A percentile compares a stretch with the other conserved stretches of the same genome.
Conservation (phyloP, 2,888 invertebrate genomes). For the Amphipoea oculea region DNA sequence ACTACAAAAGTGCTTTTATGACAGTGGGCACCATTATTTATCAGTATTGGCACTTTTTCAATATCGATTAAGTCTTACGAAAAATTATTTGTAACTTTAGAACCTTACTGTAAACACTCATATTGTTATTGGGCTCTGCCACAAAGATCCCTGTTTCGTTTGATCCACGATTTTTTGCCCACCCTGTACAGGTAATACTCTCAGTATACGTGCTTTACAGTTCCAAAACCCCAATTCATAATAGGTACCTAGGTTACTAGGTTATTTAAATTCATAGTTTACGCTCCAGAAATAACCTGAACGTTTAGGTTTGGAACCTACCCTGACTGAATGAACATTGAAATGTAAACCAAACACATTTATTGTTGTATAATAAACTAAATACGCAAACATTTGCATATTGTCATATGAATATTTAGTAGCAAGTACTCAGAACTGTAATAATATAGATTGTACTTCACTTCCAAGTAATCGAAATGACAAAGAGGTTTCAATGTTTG, state of each 20-base stretch:
- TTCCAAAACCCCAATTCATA: background rate
- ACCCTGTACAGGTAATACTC: too few relatives aligned
- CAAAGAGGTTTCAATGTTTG: slow-evolving; percentile 1
- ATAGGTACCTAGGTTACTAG: too few relatives aligned
- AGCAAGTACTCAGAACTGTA: slow-evolving; percentile 1
- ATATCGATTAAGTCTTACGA: too few relatives aligned
- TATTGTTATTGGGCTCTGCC: too few relatives aligned
- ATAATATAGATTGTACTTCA: slow-evolving; percentile 13
- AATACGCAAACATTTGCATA: slow-evolving; percentile 33
- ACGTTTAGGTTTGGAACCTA: background rate
- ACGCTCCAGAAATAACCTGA: slow-evolving; percentile 11
- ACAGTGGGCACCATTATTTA: too few relatives aligned
- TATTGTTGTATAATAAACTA: slow-evolving; percentile 17
- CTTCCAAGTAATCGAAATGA: slow-evolving; percentile 26
- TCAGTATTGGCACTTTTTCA: too few relatives aligned
- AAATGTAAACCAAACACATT: slow-evolving; percentile 26
- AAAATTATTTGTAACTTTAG: too few relatives aligned
- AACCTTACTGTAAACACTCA: too few relatives aligned
- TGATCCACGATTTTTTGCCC: too few relatives aligned
- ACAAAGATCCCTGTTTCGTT: too few relatives aligned
- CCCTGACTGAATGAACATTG: background rate
- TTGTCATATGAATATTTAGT: slow-evolving; percentile 41
- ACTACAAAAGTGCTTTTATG: too few relatives aligned
- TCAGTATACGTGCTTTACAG: background rate
- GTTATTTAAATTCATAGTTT: background rate